Percentiles rank a stretch among this genome's conserved stretches.
Conservation (phyloP, 1,140 invertebrate species). For the Drosophila elegans region DNA sequence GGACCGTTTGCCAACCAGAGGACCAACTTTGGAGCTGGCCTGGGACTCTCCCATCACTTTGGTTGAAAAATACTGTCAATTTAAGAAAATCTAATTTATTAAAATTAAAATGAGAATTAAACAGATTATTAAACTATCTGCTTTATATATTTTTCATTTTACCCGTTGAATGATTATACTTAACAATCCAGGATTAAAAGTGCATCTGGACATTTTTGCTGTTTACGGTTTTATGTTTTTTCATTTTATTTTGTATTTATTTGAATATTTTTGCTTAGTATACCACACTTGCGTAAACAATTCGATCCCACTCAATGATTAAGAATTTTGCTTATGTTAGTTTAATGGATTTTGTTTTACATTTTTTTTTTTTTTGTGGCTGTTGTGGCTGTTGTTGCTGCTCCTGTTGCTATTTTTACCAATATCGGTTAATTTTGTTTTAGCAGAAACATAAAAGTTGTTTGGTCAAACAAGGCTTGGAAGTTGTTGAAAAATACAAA, state of each 20-base stretch:
- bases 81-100: conserved; percentile 40
- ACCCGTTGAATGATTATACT: not conserved
- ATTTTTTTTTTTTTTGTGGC: conserved; percentile 29
- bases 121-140: not conserved
- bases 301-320: conserved; percentile 60
- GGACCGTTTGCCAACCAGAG: conserved; percentile 61
- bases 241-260: conserved; percentile 67
- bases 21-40: conserved; percentile 56
- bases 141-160: not conserved
- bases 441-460: conserved; percentile 50
- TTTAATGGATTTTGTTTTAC: conserved; percentile 54
- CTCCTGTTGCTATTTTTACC: conserved; percentile 44
- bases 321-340: conserved; percentile 69
- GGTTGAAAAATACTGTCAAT: conserved; percentile 38
- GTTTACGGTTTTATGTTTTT: conserved; percentile 19
- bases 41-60: conserved; percentile 68
- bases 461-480: conserved; percentile 25
- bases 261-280: conserved; percentile 76
- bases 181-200: not conserved
- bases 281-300: conserved; percentile 58
- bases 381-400: conserved; percentile 20
- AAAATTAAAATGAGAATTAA: not conserved
- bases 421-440: conserved; percentile 46
- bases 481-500: conserved; percentile 46
- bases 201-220: not conserved